phyloP scores from a whole-genome alignment of 2,888 invertebrate species.

The Eupeodes luniger region DNA sequence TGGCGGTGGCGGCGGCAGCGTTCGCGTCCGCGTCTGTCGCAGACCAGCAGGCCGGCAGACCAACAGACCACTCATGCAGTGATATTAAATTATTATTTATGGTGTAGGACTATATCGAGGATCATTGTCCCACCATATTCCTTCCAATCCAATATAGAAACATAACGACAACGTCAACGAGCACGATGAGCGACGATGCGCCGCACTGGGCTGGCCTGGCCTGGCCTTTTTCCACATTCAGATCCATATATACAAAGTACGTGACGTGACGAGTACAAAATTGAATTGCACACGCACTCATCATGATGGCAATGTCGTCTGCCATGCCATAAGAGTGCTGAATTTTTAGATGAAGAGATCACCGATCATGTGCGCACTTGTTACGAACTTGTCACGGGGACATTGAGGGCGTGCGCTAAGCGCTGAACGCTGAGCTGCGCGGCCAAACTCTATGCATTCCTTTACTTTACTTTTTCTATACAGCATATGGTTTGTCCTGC shows the following conservation, averaged over 20 bases:
- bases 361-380: constrained; percentile 74
- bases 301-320: constrained; percentile 36
- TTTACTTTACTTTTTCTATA: constrained; percentile 34
- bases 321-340: constrained; percentile 36
- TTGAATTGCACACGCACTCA: constrained; percentile 49
- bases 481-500: constrained; percentile 45
- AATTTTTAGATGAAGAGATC: constrained; percentile 75
- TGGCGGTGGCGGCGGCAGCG: neutral
- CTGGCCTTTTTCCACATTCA: constrained; percentile 41
- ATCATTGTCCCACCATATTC: constrained; percentile 53
- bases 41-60: constrained; percentile 12
- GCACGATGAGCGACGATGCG: neutral
- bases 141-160: neutral
- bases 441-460: constrained; percentile 43
- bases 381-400: constrained; percentile 72
- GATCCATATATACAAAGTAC: constrained; percentile 23
- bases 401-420: constrained; percentile 66
- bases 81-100: constrained; percentile 73
- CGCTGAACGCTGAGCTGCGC: neutral
- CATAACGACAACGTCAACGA: neutral
- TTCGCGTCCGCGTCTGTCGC: constrained; percentile 38
- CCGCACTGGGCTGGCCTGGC: neutral
- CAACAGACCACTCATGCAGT: constrained; percentile 66
- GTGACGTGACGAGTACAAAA: constrained; percentile 42
- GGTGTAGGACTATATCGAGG: constrained; percentile 54